These are phyloP conservation scores for Sminthopsis crassicaudata DNA, from an alignment of 2,113 vertebrate genomes.

Conservation along the genomic window DNA sequence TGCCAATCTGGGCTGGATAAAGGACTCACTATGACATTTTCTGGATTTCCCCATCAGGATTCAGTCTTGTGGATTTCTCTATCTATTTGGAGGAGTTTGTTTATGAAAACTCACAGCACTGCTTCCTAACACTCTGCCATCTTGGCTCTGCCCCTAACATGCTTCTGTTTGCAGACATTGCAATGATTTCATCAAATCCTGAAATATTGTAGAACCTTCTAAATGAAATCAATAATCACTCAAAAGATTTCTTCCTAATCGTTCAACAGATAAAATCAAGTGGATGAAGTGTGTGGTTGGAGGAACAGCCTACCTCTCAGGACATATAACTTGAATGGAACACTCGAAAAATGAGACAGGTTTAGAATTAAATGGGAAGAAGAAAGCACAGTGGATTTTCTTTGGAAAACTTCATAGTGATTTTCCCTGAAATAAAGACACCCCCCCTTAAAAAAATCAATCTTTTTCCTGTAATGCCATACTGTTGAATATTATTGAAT, in stretches of 20 bases:
- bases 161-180: not conserved
- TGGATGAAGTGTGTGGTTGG: not conserved
- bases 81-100: not conserved
- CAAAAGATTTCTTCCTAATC: not conserved
- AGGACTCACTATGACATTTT: not conserved
- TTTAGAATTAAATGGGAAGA: not conserved
- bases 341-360: not conserved
- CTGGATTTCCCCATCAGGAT: not conserved
- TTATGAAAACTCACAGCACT: not conserved
- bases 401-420: not conserved
- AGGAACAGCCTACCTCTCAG: not conserved
- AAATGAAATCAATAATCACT: not conserved
- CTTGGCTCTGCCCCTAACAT: not conserved
- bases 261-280: not conserved
- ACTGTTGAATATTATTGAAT: not conserved
- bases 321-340: not conserved
- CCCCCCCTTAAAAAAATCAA: not conserved
- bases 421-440: no score
- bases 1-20: not conserved
- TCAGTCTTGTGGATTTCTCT: not conserved
- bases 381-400: not conserved
- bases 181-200: not conserved
- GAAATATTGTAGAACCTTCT: not conserved
- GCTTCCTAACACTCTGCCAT: not conserved
- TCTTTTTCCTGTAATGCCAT: not conserved